Evolutionary conservation across 2,797 vertebrate species (phyloP).

Genomic region (Xiphorhynchus erythropygius): DNA sequence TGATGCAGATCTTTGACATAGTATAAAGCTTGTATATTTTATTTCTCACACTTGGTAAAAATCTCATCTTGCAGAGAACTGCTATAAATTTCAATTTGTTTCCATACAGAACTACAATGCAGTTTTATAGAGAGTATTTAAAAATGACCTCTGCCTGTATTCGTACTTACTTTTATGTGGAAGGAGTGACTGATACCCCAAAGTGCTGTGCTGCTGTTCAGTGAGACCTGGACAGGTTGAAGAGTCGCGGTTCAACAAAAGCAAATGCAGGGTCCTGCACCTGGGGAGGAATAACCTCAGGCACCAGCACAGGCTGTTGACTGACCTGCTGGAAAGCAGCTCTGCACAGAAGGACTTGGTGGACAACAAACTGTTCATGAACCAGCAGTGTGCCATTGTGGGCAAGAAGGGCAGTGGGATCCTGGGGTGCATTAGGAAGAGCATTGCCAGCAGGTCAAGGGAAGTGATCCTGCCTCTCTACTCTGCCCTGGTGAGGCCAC

Average conservation of each 20-base stretch:
- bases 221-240: background rate
- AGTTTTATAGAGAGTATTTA: background rate
- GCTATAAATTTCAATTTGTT: background rate
- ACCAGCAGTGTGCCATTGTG: background rate
- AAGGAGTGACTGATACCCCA: background rate
- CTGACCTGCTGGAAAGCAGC: background rate
- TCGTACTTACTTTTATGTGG: background rate
- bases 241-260: background rate
- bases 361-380: background rate
- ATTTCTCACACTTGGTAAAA: conserved; percentile 30
- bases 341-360: background rate
- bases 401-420: background rate
- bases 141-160: background rate
- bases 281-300: fast-evolving
- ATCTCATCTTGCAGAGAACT: conserved; percentile 12
- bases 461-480: fast-evolving
- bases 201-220: background rate
- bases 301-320: background rate
- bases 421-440: background rate
- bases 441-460: background rate
- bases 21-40: background rate
- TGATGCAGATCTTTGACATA: background rate
- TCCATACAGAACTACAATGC: background rate
- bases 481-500: background rate
- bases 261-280: background rate